A percentile compares a stretch with the other conserved stretches of the same genome.
These are phyloP conservation scores for Petrocephalus zakoni DNA, from an alignment of 2,113 vertebrate genomes.

Conservation along the genomic window DNA sequence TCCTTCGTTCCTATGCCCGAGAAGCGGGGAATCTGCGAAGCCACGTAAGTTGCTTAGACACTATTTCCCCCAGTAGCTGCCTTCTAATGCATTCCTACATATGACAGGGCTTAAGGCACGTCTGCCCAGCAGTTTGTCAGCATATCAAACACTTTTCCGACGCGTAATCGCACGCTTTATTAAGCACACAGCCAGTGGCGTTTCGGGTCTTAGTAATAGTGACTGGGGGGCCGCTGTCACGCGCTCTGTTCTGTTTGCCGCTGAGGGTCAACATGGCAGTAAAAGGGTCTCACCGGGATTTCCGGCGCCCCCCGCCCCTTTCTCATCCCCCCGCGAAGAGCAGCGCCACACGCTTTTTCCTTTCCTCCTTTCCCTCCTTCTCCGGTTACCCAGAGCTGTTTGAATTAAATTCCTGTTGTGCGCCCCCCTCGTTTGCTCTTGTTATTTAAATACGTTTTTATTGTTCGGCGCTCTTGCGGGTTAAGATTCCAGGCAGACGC, in stretches of 20 bases:
- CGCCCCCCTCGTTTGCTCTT: slow-evolving; percentile 11
- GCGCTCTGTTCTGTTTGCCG: not conserved
- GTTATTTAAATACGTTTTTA: not conserved
- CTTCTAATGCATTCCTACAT: not conserved
- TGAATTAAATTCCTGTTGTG: slow-evolving; percentile 3
- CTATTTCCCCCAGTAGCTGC: not conserved
- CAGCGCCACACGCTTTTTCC: not conserved
- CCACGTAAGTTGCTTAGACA: not conserved
- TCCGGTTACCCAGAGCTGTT: not conserved
- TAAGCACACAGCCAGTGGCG: not conserved
- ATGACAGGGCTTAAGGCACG: not conserved
- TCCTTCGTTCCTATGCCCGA: not conserved
- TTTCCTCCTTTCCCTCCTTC: slow-evolving; percentile 9
- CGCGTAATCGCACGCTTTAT: not conserved
- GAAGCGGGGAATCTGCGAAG: not conserved
- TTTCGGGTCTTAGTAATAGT: not conserved
- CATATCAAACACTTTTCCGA: not conserved
- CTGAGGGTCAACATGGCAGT: slow-evolving; percentile 18
- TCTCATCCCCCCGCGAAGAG: not conserved
- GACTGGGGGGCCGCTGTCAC: not conserved
- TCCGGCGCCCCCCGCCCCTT: slow-evolving; percentile 8
- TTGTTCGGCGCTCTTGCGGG: not conserved
- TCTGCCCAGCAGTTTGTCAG: not conserved
- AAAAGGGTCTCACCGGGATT: slow-evolving; percentile 14
- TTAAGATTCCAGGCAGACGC: not conserved